Percentiles rank a stretch among this genome's conserved stretches.
phyloP scores from a whole-genome alignment of 1,140 invertebrate genomes.

The Aphis gossypii region DNA sequence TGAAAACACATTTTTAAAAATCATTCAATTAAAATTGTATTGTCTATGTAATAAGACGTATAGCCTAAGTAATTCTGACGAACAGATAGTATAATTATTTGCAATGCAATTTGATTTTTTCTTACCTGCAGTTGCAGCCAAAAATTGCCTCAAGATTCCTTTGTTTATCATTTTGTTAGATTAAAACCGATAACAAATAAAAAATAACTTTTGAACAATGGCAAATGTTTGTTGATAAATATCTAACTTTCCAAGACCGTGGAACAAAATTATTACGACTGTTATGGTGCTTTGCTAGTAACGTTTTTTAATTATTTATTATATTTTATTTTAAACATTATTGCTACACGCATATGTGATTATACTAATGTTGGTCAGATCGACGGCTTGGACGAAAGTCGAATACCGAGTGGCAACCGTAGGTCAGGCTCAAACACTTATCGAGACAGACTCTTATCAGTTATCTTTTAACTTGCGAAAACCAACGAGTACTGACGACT shows the following conservation, averaged over 20 bases:
- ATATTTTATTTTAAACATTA: neutral
- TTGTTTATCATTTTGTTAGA: constrained; percentile 34
- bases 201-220: neutral
- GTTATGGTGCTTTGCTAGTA: neutral
- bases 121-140: constrained; percentile 45
- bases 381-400: neutral
- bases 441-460: neutral
- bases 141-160: constrained; percentile 32
- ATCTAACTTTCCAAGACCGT: neutral
- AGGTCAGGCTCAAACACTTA: neutral
- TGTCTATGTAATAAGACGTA: neutral
- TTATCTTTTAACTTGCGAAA: constrained; percentile 7
- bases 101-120: neutral
- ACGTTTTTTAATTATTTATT: neutral
- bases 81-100: neutral
- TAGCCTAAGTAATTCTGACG: neutral
- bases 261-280: neutral
- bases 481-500: neutral
- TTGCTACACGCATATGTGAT: neutral
- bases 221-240: no score
- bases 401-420: neutral
- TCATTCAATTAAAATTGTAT: neutral
- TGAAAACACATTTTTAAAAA: neutral
- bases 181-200: neutral
- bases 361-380: neutral